Percentiles rank a stretch among this genome's conserved stretches.
These are phyloP conservation scores for Manacus vitellinus DNA, from an alignment of 2,113 vertebrate genomes.

Conservation along the genomic window DNA sequence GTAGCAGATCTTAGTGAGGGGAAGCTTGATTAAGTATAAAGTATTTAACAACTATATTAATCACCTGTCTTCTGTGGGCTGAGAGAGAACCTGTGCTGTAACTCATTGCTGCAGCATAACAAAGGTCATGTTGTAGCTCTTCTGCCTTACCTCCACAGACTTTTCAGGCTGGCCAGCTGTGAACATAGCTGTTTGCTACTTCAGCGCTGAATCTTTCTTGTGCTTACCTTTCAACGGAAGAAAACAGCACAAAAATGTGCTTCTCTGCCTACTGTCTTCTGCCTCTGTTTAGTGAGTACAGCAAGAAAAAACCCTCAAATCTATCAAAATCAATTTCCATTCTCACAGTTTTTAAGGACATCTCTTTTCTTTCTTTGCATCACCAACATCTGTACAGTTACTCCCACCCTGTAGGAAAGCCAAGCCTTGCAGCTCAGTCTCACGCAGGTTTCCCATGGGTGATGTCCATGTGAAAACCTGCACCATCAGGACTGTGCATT, in stretches of 20 bases:
- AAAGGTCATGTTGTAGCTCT: fast-evolving
- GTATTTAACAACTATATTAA: background rate
- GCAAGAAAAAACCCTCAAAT: background rate
- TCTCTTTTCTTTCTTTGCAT: background rate
- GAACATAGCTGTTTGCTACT: background rate
- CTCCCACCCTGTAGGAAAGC: background rate
- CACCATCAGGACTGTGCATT: background rate
- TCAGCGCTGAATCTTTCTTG: background rate
- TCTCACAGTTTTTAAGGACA: background rate
- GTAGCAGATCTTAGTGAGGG: background rate
- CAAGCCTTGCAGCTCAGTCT: background rate
- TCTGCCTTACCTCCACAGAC: background rate
- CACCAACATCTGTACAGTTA: background rate
- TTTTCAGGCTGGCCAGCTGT: background rate
- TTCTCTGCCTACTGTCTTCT: background rate
- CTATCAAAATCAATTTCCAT: background rate
- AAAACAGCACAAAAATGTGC: background rate
- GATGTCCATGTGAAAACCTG: background rate
- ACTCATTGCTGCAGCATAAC: background rate
- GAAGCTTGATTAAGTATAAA: background rate
- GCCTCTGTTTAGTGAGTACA: background rate
- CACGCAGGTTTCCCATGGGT: background rate
- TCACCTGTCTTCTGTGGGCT: background rate
- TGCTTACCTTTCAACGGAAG: background rate
- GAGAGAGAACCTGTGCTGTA: background rate